Evolutionary conservation across 2,797 vertebrate species (phyloP).

Genomic region (Rhodeus uyekii): DNA sequence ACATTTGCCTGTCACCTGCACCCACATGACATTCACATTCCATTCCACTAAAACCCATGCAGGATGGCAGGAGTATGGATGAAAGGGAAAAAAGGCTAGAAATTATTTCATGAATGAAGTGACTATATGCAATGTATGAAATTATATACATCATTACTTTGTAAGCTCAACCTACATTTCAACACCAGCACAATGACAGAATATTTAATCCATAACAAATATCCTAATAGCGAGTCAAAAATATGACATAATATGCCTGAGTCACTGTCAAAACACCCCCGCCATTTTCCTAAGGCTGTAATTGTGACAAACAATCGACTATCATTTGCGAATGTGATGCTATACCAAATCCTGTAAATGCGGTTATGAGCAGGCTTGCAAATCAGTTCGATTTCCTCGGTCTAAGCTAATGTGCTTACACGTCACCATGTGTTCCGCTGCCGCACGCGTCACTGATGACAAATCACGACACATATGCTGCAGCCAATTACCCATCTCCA

Average conservation of each 20-base stretch:
- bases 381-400: conserved; percentile 51
- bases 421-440: conserved; percentile 23
- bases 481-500: conserved; percentile 57
- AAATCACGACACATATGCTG: conserved; percentile 53
- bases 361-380: conserved; percentile 46
- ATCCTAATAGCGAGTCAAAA: conserved; percentile 31
- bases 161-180: conserved; percentile 28
- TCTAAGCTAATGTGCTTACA: conserved; percentile 53
- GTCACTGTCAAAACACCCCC: conserved; percentile 40
- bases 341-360: conserved; percentile 38
- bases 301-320: conserved; percentile 44
- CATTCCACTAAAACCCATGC: conserved; percentile 42
- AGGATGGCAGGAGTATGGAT: conserved; percentile 1
- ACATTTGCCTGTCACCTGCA: conserved; percentile 48
- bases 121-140: not conserved
- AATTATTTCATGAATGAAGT: not conserved
- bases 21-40: conserved; percentile 50
- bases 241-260: conserved; percentile 37
- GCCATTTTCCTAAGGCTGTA: conserved; percentile 26
- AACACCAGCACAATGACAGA: conserved; percentile 15
- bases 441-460: conserved; percentile 52
- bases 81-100: not conserved
- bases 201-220: conserved; percentile 10
- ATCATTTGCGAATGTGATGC: conserved; percentile 18
- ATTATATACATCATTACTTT: conserved; percentile 5